Base-by-base conservation (phyloP, 2,113 vertebrate species). In the Bolborhynchus lineola region DNA sequence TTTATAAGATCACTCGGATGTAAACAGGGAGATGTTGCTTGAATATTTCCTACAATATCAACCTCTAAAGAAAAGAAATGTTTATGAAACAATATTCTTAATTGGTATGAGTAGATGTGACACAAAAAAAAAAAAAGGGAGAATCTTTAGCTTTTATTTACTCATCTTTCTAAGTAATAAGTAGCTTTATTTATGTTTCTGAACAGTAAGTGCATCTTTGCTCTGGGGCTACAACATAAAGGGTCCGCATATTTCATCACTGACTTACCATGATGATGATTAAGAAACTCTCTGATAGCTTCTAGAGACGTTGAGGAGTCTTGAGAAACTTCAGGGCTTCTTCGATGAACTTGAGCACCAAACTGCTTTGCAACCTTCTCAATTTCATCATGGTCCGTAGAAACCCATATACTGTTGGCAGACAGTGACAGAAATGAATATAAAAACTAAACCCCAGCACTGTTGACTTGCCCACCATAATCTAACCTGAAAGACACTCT, bases 11-110 rank as follows among this genome's bases (percentile, higher is more conserved):
- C 99, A 6, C 84, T 62, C 19, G 99, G 99, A 60, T 99, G 99
- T 67, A 99, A 98, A 95, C 99, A 99, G 0, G 99, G 99, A 39
- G 99, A 99, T 0, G 99, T 99, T 37, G 99, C 99, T 97, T 99
- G 99, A 90, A 99, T 99, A 95, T 99, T 98, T 90, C 99, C 99
- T 35, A 99, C 87, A 81, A 99, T 96, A 33, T 98, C 98, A 91
- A 99, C 98, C 60, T 98, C 99, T 99, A 96, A 31, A 67, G 39
- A 87, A 87, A 95, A 88, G 6, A 96, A 81, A 46, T 33, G 74
- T 62, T 87, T 50, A 67, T 49, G 26, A 93, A 93, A 82, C 5
- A 62, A 20, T 4, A 2, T 41, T 76, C 72, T 64, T 35, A 86
- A 79, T 12, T 60, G 11, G 8, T 42, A 47, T 25, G 14, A 88